A percentile compares a stretch with the other conserved stretches of the same genome.
Conservation (phyloP, 2,888 invertebrate genomes). For the Dinocampus coccinellae region DNA sequence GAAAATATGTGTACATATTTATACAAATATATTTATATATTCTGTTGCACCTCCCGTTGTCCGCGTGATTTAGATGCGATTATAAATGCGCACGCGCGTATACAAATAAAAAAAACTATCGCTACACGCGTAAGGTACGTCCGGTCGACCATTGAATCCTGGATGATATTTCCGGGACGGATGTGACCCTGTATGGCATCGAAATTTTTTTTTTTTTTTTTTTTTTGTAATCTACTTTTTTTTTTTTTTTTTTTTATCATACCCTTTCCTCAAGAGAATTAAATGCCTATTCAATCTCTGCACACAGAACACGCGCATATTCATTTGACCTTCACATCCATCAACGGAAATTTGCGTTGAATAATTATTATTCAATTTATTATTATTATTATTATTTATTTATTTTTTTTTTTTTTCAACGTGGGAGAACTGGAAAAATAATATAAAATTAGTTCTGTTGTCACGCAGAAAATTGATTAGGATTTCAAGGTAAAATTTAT, state of each 20-base stretch:
- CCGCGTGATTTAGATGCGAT: not conserved
- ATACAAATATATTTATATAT: constrained; percentile 1
- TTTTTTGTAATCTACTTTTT: not conserved
- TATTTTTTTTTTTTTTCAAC: not conserved
- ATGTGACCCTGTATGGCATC: constrained; percentile 7
- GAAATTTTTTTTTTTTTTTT: not conserved
- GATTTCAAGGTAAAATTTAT: not conserved
- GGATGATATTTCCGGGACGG: constrained; percentile 12
- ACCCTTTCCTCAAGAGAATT: not conserved
- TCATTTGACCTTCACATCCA: not conserved
- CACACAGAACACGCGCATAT: not conserved
- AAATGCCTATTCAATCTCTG: not conserved
- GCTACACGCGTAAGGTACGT: not conserved
- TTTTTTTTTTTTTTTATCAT: not conserved
- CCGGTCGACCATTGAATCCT: constrained; percentile 15
- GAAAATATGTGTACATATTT: not conserved
- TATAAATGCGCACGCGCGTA: not conserved
- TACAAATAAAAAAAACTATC: constrained; percentile 8
- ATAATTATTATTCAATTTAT: not conserved
- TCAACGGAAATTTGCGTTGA: not conserved
- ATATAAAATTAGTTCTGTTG: not conserved
- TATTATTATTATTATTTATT: too few relatives aligned
- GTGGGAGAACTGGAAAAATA: not conserved
- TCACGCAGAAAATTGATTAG: not conserved
- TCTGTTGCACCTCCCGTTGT: not conserved